Percentiles rank a stretch among this genome's conserved stretches.
phyloP scores from a whole-genome alignment of 2,797 vertebrate species.

The Nannoperca obscura region DNA sequence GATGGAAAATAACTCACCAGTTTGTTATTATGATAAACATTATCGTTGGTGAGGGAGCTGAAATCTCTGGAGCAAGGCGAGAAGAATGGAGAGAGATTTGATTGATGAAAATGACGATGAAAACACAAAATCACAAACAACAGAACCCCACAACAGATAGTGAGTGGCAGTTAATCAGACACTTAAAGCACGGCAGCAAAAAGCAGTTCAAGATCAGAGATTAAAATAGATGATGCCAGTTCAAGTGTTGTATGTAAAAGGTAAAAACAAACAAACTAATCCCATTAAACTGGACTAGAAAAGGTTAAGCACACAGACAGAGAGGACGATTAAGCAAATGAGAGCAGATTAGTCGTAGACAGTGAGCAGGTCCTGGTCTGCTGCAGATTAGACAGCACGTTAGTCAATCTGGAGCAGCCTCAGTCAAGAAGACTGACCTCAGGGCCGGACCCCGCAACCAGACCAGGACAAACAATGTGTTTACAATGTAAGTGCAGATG shows the following conservation, averaged over 20 bases:
- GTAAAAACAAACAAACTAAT: slow-evolving; percentile 35
- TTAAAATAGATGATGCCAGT: not conserved
- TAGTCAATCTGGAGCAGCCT: not conserved
- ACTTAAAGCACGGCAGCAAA: not conserved
- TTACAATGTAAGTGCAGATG: not conserved
- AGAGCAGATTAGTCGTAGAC: slow-evolving; percentile 47
- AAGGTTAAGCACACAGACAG: slow-evolving; percentile 26
- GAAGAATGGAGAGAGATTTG: slow-evolving; percentile 3
- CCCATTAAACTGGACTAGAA: slow-evolving; percentile 41
- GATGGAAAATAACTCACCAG: slow-evolving; percentile 86
- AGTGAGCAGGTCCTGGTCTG: slow-evolving; percentile 27
- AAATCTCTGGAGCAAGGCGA: slow-evolving; percentile 86
- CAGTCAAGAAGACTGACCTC: not conserved
- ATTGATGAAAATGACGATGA: slow-evolving; percentile 1
- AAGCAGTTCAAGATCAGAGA: not conserved
- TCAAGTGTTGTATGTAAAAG: not conserved
- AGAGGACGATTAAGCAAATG: slow-evolving; percentile 36
- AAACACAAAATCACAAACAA: not conserved
- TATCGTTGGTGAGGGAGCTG: slow-evolving; percentile 91
- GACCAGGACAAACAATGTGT: not conserved
- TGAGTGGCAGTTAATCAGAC: not conserved
- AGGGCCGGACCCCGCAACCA: not conserved
- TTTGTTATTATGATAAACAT: slow-evolving; percentile 91
- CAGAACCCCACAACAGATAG: not conserved
- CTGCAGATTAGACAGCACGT: slow-evolving; percentile 53